Evolutionary conservation across 2,888 invertebrate genomes (phyloP).

Genomic region (Netelia melanura): DNA sequence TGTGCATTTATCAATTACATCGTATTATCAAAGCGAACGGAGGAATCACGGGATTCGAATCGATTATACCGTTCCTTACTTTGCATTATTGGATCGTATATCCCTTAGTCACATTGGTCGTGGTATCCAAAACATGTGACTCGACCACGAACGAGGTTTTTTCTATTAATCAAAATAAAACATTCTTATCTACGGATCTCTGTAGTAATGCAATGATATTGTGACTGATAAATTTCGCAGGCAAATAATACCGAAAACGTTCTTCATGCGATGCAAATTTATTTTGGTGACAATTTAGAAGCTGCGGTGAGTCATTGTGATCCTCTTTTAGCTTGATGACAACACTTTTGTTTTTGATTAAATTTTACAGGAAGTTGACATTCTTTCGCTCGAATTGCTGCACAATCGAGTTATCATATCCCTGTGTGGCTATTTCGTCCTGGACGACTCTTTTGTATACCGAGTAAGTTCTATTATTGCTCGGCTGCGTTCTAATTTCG

Average conservation of each 20-base stretch:
- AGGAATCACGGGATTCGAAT: background rate
- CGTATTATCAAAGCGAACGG: background rate
- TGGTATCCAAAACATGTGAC: too few relatives aligned
- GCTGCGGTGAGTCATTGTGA: conserved; percentile 12
- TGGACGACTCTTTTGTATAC: conserved; percentile 38
- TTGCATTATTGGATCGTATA: background rate
- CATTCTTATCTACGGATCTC: too few relatives aligned
- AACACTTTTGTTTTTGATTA: too few relatives aligned
- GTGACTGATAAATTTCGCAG: background rate
- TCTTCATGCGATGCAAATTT: conserved; percentile 20
- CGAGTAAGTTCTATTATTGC: background rate
- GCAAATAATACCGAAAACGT: conserved; percentile 54
- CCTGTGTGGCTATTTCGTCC: conserved; percentile 35
- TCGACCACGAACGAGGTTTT: too few relatives aligned
- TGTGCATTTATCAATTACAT: background rate
- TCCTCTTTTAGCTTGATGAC: background rate
- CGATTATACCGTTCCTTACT: background rate
- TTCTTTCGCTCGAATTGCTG: conserved; percentile 51
- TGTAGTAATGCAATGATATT: too few relatives aligned
- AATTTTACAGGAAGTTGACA: conserved; percentile 22
- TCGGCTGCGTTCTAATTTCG: too few relatives aligned
- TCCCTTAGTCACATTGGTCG: too few relatives aligned
- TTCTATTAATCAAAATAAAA: too few relatives aligned
- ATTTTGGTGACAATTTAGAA: conserved; percentile 20
- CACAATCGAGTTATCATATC: conserved; percentile 41